A percentile compares a stretch with the other conserved stretches of the same genome.
Conservation (phyloP, 2,797 vertebrate genomes). For the Crax fasciolata region DNA sequence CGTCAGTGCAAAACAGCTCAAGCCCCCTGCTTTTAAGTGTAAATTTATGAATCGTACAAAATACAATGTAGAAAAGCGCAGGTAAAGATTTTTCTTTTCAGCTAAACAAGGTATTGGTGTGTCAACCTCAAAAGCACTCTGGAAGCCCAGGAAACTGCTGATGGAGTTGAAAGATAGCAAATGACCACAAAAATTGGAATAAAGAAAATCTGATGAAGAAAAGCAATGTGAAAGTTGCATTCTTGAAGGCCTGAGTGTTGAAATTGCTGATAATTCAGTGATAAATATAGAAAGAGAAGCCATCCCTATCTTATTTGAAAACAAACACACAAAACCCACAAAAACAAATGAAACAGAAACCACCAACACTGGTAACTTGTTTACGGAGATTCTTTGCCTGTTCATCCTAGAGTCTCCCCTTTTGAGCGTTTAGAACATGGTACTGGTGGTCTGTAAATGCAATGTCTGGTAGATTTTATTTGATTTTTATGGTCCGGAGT, state of each 20-base stretch:
- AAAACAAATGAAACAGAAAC: not conserved
- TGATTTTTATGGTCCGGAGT: not conserved
- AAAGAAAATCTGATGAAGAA: not conserved
- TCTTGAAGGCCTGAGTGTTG: not conserved
- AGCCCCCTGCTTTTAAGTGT: not conserved
- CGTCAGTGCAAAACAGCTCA: not conserved
- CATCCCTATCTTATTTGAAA: not conserved
- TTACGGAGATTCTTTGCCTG: not conserved
- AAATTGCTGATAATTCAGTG: not conserved
- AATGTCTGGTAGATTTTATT: not conserved
- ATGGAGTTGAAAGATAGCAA: not conserved
- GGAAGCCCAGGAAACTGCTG: not conserved
- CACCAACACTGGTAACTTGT: not conserved
- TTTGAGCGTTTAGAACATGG: not conserved
- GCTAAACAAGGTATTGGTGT: not conserved
- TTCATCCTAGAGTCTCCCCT: not conserved
- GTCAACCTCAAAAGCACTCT: not conserved
- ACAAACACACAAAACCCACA: too few species aligned
- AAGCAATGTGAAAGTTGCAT: not conserved
- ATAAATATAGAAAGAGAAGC: not conserved
- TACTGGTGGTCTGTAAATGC: not conserved
- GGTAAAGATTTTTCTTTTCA: not conserved
- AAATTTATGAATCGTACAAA: not conserved
- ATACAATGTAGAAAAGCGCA: not conserved
- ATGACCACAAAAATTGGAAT: not conserved